Evolutionary conservation across 2,797 vertebrate species (phyloP).

Genomic region (Chrosomus eos): DNA sequence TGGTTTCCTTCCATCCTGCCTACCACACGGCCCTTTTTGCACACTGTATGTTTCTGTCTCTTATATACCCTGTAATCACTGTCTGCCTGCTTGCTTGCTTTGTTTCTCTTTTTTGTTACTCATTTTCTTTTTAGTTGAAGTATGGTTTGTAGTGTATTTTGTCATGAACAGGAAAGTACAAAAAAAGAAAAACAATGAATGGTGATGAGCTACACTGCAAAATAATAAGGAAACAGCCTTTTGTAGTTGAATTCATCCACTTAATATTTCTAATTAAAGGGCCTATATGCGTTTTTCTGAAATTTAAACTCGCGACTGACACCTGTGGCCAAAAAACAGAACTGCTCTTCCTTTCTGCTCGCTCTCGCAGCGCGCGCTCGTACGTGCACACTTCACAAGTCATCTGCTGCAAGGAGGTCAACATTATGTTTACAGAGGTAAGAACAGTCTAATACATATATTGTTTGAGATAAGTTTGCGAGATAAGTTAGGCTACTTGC

Average conservation of each 20-base stretch:
- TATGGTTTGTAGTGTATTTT: conserved; percentile 29
- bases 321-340: too few relatives aligned
- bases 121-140: conserved; percentile 10
- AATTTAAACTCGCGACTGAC: too few relatives aligned
- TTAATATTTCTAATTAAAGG: background rate
- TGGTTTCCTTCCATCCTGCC: conserved; percentile 22
- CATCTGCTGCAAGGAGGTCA: too few relatives aligned
- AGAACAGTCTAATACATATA: too few relatives aligned
- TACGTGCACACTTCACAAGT: too few relatives aligned
- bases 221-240: background rate
- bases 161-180: conserved; percentile 22
- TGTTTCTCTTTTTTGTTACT: background rate
- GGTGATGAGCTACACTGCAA: background rate
- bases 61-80: conserved; percentile 45
- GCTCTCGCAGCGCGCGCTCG: too few relatives aligned
- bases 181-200: background rate
- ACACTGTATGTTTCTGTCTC: conserved; percentile 43
- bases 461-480: too few relatives aligned
- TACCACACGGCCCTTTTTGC: conserved; percentile 34
- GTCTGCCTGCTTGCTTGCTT: conserved; percentile 30
- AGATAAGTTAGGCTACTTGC: too few relatives aligned
- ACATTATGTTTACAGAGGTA: too few relatives aligned
- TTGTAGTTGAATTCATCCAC: background rate
- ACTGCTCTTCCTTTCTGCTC: too few relatives aligned
- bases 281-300: too few relatives aligned